Conservation (phyloP, 2,888 invertebrate species). For the Plebejus anna region DNA sequence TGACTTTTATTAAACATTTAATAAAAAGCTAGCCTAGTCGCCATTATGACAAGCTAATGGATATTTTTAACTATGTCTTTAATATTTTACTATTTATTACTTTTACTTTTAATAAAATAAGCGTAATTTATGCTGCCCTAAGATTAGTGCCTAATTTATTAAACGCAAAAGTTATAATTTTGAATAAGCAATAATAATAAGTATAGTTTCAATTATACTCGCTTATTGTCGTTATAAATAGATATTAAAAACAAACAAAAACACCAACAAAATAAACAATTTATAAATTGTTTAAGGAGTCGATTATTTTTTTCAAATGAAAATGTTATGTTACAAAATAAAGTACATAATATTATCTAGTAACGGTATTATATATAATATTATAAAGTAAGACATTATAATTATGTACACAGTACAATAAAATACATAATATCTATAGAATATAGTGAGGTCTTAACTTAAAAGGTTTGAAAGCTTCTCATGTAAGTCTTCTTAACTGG, state of each 20-base stretch:
- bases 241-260: no score
- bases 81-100: neutral
- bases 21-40: neutral
- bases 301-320: no score
- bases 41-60: neutral
- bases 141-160: neutral
- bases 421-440: no score
- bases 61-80: neutral
- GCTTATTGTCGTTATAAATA: no score
- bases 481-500: constrained; percentile 5
- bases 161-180: neutral
- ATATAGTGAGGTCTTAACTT: neutral
- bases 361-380: no score
- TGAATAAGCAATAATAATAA: neutral
- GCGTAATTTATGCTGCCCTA: neutral
- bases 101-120: neutral
- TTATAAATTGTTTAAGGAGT: no score
- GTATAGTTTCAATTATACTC: no score
- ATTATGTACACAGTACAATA: no score
- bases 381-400: no score
- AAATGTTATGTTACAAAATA: no score
- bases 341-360: no score
- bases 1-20: neutral
- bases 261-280: no score
- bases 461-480: neutral